Conservation (phyloP, 2,797 vertebrate genomes). For the Chaetophractus vellerosus region DNA sequence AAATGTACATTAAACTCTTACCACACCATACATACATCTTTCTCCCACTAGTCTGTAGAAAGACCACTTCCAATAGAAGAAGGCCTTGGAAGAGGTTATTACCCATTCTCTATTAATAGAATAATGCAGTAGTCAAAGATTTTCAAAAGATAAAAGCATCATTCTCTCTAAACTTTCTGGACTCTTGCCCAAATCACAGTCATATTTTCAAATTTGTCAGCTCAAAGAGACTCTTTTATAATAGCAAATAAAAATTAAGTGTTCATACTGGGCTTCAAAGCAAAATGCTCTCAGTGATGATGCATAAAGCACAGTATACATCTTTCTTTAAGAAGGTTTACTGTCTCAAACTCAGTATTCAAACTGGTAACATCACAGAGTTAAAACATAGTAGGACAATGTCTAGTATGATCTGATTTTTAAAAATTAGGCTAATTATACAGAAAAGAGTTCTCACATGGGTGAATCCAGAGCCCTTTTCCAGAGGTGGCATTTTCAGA, state of each 20-base stretch:
- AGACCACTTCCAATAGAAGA: slow-evolving; percentile 77
- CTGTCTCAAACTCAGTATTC: slow-evolving; percentile 80
- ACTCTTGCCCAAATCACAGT: slow-evolving; percentile 87
- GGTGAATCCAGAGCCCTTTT: slow-evolving; percentile 69
- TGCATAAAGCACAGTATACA: slow-evolving; percentile 79
- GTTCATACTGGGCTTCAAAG: slow-evolving; percentile 88
- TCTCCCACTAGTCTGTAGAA: slow-evolving; percentile 75
- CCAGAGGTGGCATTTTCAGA: slow-evolving; percentile 73
- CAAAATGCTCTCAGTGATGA: slow-evolving; percentile 82
- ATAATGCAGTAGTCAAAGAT: slow-evolving; percentile 88
- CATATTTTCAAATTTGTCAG: slow-evolving; percentile 88
- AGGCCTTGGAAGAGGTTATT: slow-evolving; percentile 83
- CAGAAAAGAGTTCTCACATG: slow-evolving; percentile 79
- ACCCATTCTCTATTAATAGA: slow-evolving; percentile 86
- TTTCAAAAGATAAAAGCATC: slow-evolving; percentile 89
- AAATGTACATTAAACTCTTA: slow-evolving; percentile 68
- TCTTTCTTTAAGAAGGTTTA: slow-evolving; percentile 85
- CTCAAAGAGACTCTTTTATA: slow-evolving; percentile 89
- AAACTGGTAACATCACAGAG: slow-evolving; percentile 81
- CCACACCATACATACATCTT: slow-evolving; percentile 62
- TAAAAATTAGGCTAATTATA: slow-evolving; percentile 73
- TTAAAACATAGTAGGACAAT: slow-evolving; percentile 81
- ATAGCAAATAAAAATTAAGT: slow-evolving; percentile 89
- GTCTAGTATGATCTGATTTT: slow-evolving; percentile 68
- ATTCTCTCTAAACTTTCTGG: slow-evolving; percentile 86